Conservation (phyloP, 2,113 vertebrate genomes). For the Herpetotheres cachinnans region DNA sequence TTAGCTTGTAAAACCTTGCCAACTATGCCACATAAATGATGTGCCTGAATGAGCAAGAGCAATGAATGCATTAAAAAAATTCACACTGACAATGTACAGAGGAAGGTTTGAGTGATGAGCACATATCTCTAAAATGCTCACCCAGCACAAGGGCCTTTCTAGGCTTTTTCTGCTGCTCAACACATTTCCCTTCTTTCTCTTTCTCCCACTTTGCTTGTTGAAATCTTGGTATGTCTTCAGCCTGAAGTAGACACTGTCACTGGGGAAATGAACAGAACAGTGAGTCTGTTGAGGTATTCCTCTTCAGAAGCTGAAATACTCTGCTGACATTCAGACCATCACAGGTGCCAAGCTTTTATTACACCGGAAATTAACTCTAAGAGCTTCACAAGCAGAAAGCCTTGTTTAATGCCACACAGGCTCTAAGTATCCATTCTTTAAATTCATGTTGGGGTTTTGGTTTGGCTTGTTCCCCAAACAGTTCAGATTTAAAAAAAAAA, state of each 20-base stretch:
- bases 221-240: background rate
- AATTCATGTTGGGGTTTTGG: background rate
- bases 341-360: background rate
- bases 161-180: constrained; percentile 8
- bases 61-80: constrained; percentile 77
- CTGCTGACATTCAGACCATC: background rate
- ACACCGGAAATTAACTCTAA: background rate
- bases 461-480: background rate
- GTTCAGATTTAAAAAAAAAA: background rate
- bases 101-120: constrained; percentile 70
- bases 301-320: background rate
- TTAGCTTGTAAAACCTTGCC: constrained; percentile 87
- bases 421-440: background rate
- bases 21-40: constrained; percentile 84
- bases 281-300: background rate
- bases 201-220: background rate
- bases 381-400: background rate
- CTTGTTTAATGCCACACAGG: background rate
- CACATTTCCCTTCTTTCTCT: background rate
- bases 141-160: background rate
- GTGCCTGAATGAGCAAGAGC: constrained; percentile 78
- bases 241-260: background rate
- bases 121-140: constrained; percentile 71
- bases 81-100: constrained; percentile 72
- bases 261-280: background rate